phyloP scores from a whole-genome alignment of 2,888 invertebrate genomes.

The Tuta absoluta region DNA sequence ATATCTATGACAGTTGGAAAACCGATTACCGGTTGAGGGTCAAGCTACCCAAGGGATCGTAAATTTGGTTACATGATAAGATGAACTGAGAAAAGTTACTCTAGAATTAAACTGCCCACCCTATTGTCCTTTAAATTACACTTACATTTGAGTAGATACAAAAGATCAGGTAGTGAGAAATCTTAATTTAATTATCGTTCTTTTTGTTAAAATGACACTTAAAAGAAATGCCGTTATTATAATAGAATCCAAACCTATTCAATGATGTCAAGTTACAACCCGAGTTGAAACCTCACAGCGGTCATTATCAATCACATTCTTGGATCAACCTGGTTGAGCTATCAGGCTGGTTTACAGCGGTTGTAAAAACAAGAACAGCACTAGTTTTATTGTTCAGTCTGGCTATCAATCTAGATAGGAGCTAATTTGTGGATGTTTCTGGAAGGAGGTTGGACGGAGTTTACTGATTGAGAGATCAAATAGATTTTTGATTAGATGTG shows the following conservation, averaged over 20 bases:
- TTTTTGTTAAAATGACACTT: neutral
- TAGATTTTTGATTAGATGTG: neutral
- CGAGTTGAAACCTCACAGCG: neutral
- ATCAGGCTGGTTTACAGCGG: slow-evolving; percentile 6
- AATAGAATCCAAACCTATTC: neutral
- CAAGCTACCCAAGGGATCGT: neutral
- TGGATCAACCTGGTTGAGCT: neutral
- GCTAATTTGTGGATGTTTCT: neutral
- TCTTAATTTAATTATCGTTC: too few species aligned
- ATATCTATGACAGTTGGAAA: slow-evolving; percentile 24
- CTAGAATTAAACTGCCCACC: too few species aligned
- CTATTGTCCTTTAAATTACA: too few species aligned
- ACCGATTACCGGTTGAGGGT: neutral
- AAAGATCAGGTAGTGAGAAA: too few species aligned
- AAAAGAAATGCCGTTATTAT: neutral
- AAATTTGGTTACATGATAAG: neutral
- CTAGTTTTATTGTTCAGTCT: slow-evolving; percentile 4
- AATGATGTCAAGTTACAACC: neutral
- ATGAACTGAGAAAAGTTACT: neutral
- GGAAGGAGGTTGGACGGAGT: neutral
- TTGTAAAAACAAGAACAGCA: slow-evolving; percentile 6
- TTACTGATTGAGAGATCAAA: neutral
- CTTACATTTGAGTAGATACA: too few species aligned
- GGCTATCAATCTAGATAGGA: neutral
- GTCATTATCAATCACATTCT: neutral